These are phyloP conservation scores for Miichthys miiuy DNA, from an alignment of 2,797 vertebrate species.

Conservation along the genomic window DNA sequence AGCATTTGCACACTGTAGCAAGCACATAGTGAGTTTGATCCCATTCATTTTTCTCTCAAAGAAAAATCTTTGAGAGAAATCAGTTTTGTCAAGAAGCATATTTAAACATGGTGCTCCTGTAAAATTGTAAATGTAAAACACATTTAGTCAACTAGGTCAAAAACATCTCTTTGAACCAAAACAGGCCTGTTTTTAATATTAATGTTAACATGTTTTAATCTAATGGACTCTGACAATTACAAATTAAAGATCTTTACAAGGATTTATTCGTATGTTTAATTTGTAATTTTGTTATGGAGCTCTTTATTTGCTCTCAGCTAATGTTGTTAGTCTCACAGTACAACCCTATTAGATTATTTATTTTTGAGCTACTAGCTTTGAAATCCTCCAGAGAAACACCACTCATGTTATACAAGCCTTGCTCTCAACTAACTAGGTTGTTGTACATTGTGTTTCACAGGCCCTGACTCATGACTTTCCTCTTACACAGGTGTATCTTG, in stretches of 20 bases:
- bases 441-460: conserved; percentile 68
- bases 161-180: conserved; percentile 2
- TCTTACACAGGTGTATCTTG: conserved; percentile 10
- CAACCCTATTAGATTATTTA: conserved; percentile 70
- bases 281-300: conserved; percentile 33
- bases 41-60: neutral
- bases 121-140: neutral
- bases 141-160: conserved; percentile 2
- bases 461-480: conserved; percentile 24
- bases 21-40: neutral
- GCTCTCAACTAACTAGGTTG: conserved; percentile 68
- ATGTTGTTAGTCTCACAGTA: conserved; percentile 44
- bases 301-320: conserved; percentile 51
- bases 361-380: conserved; percentile 58
- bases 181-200: neutral
- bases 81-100: neutral
- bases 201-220: conserved; percentile 29
- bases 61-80: neutral
- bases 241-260: neutral
- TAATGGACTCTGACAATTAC: neutral
- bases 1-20: neutral
- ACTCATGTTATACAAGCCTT: conserved; percentile 73
- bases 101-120: neutral
- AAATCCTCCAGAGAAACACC: conserved; percentile 66
- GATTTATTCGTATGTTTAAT: conserved; percentile 34